These are phyloP conservation scores for Cepaea nemoralis DNA, from an alignment of 1,140 invertebrate species.

Conservation along the genomic window DNA sequence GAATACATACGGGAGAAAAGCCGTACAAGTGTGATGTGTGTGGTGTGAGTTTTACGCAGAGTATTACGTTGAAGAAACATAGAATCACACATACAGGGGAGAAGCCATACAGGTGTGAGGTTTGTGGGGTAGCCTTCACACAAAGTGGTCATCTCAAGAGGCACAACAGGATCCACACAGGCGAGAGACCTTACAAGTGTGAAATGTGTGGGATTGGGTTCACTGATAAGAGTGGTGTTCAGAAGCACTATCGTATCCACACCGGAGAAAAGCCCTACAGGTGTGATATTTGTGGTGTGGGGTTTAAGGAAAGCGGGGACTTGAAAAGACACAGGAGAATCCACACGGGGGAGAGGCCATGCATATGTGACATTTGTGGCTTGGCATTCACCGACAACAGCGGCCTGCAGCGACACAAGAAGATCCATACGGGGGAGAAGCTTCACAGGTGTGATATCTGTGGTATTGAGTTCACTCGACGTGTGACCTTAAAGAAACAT, in stretches of 20 bases:
- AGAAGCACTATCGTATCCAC: not conserved
- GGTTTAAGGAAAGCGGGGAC: not conserved
- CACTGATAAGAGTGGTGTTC: not conserved
- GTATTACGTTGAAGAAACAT: not conserved
- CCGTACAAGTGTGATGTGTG: slow-evolving; percentile 7
- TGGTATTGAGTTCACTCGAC: no score
- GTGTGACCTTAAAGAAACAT: no score
- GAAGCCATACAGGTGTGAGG: slow-evolving; percentile 10
- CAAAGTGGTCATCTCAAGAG: not conserved
- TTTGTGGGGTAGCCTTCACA: not conserved
- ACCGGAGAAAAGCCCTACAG: not conserved
- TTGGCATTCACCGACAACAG: not conserved
- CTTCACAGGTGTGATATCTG: not conserved
- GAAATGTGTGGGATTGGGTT: not conserved
- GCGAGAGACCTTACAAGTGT: slow-evolving; percentile 11
- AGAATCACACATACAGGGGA: slow-evolving; percentile 3
- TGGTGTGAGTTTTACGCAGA: not conserved
- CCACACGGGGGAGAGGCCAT: slow-evolving; percentile 1
- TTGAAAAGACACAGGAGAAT: slow-evolving; percentile 2
- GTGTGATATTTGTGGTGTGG: not conserved
- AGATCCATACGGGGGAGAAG: not conserved
- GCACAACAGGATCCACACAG: slow-evolving; percentile 1
- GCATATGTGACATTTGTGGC: not conserved
- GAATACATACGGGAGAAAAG: not conserved
- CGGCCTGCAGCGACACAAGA: not conserved